phyloP scores from a whole-genome alignment of 2,113 vertebrate genomes.

The Mastomys natalensis region DNA sequence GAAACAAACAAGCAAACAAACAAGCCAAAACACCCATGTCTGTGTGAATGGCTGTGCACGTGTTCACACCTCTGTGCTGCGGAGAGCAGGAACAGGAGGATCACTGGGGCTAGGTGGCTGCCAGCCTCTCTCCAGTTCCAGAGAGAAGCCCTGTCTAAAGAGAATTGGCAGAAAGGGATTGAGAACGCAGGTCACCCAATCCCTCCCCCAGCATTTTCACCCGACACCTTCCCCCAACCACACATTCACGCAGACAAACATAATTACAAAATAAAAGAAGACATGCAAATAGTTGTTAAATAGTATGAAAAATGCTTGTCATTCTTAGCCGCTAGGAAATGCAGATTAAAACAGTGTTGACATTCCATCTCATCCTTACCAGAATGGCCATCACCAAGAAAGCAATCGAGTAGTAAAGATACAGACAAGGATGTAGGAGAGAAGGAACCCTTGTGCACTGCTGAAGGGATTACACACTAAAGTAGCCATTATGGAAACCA shows the following conservation, averaged over 20 bases:
- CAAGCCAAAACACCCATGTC: background rate
- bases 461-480: background rate
- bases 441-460: background rate
- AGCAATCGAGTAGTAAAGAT: background rate
- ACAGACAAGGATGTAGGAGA: background rate
- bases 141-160: background rate
- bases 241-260: background rate
- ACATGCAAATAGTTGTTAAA: background rate
- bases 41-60: background rate
- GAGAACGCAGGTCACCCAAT: background rate
- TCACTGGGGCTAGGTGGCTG: background rate
- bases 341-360: background rate
- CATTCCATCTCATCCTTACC: background rate
- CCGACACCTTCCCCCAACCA: background rate
- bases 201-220: background rate
- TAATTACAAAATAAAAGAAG: background rate
- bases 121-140: background rate
- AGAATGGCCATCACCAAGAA: background rate
- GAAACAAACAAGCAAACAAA: background rate
- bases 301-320: background rate
- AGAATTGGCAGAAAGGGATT: background rate
- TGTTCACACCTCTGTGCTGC: background rate
- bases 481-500: background rate
- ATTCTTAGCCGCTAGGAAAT: background rate
- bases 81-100: background rate